These are phyloP conservation scores for Drosophila mettleri DNA, from an alignment of 2,888 invertebrate genomes.

Conservation along the genomic window DNA sequence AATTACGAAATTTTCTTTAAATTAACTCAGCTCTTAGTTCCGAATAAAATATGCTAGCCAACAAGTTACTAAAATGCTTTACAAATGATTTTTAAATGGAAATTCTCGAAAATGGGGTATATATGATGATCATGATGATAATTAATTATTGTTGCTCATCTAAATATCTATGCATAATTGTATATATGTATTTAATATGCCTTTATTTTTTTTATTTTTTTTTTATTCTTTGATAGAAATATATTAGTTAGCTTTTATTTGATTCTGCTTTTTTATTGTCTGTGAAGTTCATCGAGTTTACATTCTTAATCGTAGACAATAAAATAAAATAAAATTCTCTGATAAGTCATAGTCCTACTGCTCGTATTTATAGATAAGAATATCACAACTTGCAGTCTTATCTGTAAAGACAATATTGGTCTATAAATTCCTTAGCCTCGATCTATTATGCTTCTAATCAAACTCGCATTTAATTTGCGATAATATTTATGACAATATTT, in stretches of 20 bases:
- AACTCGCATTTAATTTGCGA: neutral
- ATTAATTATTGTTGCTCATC: no score
- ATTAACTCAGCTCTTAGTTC: conserved; percentile 27
- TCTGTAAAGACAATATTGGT: neutral
- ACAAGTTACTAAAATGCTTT: conserved; percentile 25
- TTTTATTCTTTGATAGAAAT: neutral
- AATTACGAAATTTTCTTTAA: conserved; percentile 52
- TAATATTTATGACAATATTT: neutral
- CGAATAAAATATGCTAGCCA: conserved; percentile 21
- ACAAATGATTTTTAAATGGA: conserved; percentile 8
- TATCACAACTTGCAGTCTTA: neutral
- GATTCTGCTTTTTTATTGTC: neutral
- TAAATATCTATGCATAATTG: neutral
- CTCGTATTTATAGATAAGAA: neutral
- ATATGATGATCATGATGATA: no score
- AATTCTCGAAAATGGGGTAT: neutral
- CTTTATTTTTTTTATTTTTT: neutral
- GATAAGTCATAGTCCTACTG: neutral
- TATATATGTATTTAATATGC: neutral
- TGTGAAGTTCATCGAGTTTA: neutral
- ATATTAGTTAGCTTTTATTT: neutral
- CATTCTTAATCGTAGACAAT: neutral
- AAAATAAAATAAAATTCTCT: neutral
- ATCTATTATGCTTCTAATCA: neutral
- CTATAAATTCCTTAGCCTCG: neutral